Conservation (phyloP, 2,113 vertebrate genomes). For the Psammodynastes pulverulentus region DNA sequence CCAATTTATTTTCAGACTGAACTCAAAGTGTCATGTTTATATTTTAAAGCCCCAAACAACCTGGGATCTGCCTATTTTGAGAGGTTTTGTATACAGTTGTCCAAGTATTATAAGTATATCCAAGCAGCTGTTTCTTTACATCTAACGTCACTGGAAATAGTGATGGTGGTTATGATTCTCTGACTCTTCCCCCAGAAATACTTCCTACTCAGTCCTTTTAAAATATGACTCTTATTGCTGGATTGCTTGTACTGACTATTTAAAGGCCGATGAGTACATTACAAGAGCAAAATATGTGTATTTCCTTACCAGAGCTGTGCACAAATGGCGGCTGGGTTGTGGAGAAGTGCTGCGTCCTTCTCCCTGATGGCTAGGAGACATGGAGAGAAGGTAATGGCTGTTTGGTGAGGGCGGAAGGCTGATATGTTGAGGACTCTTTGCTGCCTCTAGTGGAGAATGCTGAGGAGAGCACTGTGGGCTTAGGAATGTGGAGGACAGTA, state of each 20-base stretch:
- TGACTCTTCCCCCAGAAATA: neutral
- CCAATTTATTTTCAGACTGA: neutral
- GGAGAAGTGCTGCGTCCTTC: slow-evolving; percentile 75
- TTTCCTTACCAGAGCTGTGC: slow-evolving; percentile 77
- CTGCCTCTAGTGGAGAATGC: slow-evolving; percentile 79
- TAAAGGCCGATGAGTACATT: neutral
- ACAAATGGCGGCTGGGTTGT: slow-evolving; percentile 67
- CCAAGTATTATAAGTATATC: neutral
- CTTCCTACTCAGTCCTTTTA: neutral
- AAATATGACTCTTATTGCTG: neutral
- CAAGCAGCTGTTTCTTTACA: neutral
- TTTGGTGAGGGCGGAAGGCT: slow-evolving; percentile 85
- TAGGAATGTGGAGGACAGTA: slow-evolving; percentile 84
- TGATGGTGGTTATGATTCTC: neutral
- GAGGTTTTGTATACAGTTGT: neutral
- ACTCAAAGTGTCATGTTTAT: neutral
- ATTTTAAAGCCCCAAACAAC: neutral
- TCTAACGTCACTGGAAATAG: neutral
- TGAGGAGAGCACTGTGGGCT: slow-evolving; percentile 94
- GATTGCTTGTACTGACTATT: neutral
- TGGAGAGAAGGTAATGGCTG: slow-evolving; percentile 78
- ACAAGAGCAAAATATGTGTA: neutral
- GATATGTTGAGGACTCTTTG: slow-evolving; percentile 84
- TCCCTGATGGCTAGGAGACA: slow-evolving; percentile 68
- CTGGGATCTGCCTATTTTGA: neutral